Conservation (phyloP, 1,140 invertebrate genomes). For the Conus betulinus region DNA sequence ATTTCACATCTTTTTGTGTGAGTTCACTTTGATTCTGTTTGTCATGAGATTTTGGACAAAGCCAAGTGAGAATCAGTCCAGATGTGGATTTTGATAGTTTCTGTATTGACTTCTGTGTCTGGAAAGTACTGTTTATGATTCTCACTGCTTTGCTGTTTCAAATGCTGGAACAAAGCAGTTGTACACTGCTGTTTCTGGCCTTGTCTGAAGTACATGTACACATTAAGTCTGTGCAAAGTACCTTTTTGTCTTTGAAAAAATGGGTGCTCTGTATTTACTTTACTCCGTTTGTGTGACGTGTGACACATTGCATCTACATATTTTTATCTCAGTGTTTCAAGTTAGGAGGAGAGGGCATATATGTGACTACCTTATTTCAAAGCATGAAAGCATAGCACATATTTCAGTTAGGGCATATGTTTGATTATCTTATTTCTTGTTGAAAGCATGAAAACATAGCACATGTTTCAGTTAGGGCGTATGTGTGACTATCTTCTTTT, state of each 20-base stretch:
- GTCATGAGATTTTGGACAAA: background rate
- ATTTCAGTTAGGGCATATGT: background rate
- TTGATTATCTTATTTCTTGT: background rate
- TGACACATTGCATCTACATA: no score
- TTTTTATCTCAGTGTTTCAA: no score
- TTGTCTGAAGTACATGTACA: no score
- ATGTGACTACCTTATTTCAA: no score
- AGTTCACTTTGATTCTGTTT: background rate
- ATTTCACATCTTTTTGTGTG: background rate
- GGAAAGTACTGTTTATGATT: background rate
- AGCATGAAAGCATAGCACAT: no score
- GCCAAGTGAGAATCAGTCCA: background rate
- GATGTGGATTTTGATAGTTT: background rate
- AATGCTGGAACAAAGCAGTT: no score
- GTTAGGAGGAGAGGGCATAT: no score
- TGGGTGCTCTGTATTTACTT: no score
- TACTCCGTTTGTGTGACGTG: no score
- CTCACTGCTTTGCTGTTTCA: background rate
- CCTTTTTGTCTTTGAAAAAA: no score
- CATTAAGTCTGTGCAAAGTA: no score
- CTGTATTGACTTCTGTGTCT: background rate
- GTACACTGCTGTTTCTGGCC: no score
- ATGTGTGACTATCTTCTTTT: background rate
- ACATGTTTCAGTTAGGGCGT: background rate
- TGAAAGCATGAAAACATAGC: background rate